These are phyloP conservation scores for Mobula birostris DNA, from an alignment of 2,113 vertebrate genomes.

Conservation along the genomic window DNA sequence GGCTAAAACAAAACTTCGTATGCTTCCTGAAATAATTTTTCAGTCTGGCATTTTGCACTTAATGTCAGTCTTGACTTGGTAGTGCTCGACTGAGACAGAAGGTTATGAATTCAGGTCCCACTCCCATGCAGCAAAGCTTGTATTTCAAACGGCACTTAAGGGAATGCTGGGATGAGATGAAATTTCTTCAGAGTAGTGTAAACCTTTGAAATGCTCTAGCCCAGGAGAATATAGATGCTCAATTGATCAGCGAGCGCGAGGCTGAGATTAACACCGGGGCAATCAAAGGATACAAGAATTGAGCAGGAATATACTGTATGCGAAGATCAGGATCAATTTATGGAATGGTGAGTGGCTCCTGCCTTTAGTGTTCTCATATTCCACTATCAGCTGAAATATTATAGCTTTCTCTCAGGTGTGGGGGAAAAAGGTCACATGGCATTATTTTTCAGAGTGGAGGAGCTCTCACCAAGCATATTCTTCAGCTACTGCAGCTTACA, in stretches of 20 bases:
- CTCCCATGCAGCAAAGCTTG: neutral
- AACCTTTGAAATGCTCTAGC: too few species aligned
- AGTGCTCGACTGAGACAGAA: neutral
- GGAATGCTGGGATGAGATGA: neutral
- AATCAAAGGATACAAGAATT: too few species aligned
- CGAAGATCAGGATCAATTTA: too few species aligned
- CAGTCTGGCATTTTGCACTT: neutral
- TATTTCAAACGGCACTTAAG: neutral
- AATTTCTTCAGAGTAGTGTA: too few species aligned
- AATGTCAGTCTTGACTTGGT: neutral
- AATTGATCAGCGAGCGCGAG: too few species aligned
- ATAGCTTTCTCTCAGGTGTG: neutral
- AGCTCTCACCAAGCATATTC: neutral
- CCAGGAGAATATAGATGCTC: too few species aligned
- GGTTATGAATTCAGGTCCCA: neutral
- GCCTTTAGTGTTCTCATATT: too few species aligned
- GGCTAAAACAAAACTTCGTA: neutral
- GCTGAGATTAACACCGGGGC: too few species aligned
- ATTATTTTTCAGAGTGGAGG: neutral
- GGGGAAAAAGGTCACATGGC: neutral
- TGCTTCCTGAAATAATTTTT: neutral
- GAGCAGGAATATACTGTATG: too few species aligned
- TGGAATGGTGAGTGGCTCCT: too few species aligned
- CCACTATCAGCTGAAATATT: neutral
- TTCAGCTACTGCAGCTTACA: neutral